phyloP scores from a whole-genome alignment of 2,888 invertebrate genomes.

The Liopterus haemorrhoidalis region DNA sequence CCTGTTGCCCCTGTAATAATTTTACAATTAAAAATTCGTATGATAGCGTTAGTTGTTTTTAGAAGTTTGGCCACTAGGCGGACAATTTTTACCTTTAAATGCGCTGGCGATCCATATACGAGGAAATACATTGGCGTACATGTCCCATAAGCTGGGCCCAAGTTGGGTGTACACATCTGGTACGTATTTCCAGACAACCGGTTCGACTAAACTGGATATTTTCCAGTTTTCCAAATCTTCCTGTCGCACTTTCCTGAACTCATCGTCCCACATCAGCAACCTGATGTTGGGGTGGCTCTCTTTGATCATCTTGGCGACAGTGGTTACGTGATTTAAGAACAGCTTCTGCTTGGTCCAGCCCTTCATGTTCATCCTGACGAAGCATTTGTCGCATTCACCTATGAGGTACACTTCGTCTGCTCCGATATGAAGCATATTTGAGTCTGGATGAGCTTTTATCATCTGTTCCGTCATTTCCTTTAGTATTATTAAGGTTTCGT shows the following conservation, averaged over 20 bases:
- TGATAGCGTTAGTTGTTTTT: too few relatives aligned
- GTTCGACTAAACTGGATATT: slow-evolving; percentile 52
- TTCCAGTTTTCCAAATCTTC: slow-evolving; percentile 46
- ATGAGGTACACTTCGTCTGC: slow-evolving; percentile 76
- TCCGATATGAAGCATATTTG: slow-evolving; percentile 62
- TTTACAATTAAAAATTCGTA: slow-evolving; percentile 6
- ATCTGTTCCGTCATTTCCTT: slow-evolving; percentile 68
- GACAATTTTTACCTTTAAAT: slow-evolving; percentile 82
- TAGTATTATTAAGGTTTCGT: slow-evolving; percentile 53
- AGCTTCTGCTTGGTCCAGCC: slow-evolving; percentile 52
- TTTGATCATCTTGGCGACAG: slow-evolving; percentile 49
- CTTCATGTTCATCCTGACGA: slow-evolving; percentile 38
- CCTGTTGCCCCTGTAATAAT: slow-evolving; percentile 10
- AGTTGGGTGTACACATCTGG: slow-evolving; percentile 43
- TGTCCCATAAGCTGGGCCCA: slow-evolving; percentile 48
- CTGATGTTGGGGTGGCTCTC: slow-evolving; percentile 49
- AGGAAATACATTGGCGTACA: slow-evolving; percentile 56
- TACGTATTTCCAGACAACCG: slow-evolving; percentile 68
- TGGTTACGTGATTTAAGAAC: slow-evolving; percentile 58
- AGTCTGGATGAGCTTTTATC: slow-evolving; percentile 50
- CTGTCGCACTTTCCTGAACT: slow-evolving; percentile 57
- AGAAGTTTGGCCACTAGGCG: too few relatives aligned
- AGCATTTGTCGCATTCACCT: slow-evolving; percentile 57
- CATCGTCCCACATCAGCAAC: slow-evolving; percentile 78
- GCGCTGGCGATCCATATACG: slow-evolving; percentile 77